Evolutionary conservation across 23 tunicate genomes (phyloP), one percentile per base, ranked within the genome.

Genomic region (Ciona savignyi): DNA sequence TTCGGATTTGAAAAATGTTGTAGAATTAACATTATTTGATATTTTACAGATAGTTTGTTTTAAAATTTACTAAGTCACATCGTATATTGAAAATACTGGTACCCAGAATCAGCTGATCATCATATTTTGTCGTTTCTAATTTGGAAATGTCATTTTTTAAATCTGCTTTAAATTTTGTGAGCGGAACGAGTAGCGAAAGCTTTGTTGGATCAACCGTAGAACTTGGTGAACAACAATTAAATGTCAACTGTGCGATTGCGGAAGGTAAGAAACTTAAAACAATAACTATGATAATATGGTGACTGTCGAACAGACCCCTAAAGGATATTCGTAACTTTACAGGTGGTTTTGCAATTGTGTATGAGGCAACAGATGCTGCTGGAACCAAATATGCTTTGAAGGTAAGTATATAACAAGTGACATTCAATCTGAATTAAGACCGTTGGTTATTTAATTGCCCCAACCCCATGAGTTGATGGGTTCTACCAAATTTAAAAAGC

Each of bases 341-440:
- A 91, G 99, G 99, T 76, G 99, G 99, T 2, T 95, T 95, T 67
- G 99, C 89, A n/a, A 48, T 89, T 76, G 99, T 95, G n/a, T 95
- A 95, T 80, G 90, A 88, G 76, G 99, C 96, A n/a, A 56, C 67
- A 0, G 95, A 88, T 77, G 70, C 70, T 1, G 65, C 60, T 33
- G 91, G 92, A 62, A 80, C 76, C 65, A 24, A 49, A 48, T 91
- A 48, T 71, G 99, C 99, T 33, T 72, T 95, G 66, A 95, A 95
- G 80, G 97, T 85, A 29, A 29, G 62, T 66, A 9, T 15, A 33
- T n/a, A 0, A 27, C 2, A 27, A 66, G 30, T 1, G 30, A 1
- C 31, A 66, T 4, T 27, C 6, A 23, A 4, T 63, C 19, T 49
- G 20, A 49, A 20, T 20, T 15, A 49, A 4, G 15, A 23, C n/a